Conservation (phyloP, 2,113 vertebrate species). For the Okapia johnstoni region DNA sequence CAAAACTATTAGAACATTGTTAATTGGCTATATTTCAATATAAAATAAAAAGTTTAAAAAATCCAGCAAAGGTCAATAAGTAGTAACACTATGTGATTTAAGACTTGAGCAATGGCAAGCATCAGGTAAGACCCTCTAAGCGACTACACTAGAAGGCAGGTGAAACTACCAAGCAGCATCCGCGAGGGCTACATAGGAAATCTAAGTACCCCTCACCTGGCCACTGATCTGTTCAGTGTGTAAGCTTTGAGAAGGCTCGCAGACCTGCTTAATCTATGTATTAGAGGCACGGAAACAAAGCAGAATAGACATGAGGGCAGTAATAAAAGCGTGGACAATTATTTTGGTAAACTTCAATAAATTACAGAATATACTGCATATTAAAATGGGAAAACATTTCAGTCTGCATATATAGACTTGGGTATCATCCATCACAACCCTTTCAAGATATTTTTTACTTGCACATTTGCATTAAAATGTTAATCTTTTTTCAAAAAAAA, state of each 20-base stretch:
- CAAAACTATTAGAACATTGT: neutral
- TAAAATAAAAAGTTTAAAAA: neutral
- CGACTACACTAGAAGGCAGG: neutral
- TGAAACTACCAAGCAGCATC: neutral
- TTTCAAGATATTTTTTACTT: neutral
- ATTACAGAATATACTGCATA: constrained; percentile 46
- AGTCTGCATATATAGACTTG: neutral
- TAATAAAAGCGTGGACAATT: constrained; percentile 25
- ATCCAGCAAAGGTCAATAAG: neutral
- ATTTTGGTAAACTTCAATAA: constrained; percentile 32
- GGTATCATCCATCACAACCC: neutral
- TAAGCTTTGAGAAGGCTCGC: constrained; percentile 81
- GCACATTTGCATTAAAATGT: constrained; percentile 13
- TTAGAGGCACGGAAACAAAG: constrained; percentile 77
- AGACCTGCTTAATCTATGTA: constrained; percentile 77
- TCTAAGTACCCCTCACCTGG: constrained; percentile 82
- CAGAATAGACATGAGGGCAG: constrained; percentile 65
- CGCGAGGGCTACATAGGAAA: neutral
- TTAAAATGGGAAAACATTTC: constrained; percentile 22
- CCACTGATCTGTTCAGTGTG: constrained; percentile 80
- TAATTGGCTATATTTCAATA: neutral
- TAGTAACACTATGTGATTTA: neutral
- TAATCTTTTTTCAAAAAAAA: neutral
- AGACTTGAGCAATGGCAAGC: neutral
- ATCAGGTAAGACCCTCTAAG: neutral